Evolutionary conservation across 2,797 vertebrate genomes (phyloP).

Genomic region (Malurus splendens): DNA sequence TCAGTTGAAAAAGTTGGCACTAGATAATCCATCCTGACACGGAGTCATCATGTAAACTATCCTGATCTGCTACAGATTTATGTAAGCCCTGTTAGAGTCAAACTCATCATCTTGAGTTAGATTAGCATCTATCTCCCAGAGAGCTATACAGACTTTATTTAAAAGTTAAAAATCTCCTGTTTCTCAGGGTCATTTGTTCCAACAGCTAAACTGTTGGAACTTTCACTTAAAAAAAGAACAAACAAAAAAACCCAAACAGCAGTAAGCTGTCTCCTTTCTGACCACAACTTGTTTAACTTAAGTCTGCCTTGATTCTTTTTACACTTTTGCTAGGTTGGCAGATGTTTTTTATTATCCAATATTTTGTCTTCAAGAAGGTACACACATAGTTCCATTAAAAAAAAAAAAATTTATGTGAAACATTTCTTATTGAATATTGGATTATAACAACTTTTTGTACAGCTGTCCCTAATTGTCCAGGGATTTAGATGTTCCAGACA

Average conservation of each 20-base stretch:
- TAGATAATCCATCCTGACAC: not conserved
- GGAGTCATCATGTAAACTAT: not conserved
- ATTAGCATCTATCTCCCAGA: not conserved
- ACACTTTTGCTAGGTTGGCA: not conserved
- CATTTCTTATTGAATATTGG: not conserved
- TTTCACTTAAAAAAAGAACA: not conserved
- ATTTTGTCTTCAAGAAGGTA: not conserved
- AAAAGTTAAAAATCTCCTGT: not conserved
- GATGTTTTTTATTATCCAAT: not conserved
- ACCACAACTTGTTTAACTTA: not conserved
- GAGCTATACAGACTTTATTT: not conserved
- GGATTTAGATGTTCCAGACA: no score
- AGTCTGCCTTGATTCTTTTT: not conserved
- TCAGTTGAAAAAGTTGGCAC: not conserved
- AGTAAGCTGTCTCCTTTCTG: not conserved
- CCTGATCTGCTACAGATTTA: not conserved
- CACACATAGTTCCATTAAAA: no score
- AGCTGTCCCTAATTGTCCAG: rapidly evolving
- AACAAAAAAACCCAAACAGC: not conserved
- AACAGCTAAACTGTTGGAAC: not conserved
- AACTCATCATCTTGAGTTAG: not conserved
- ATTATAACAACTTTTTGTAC: rapidly evolving
- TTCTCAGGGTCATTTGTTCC: not conserved
- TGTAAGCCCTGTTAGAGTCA: not conserved
- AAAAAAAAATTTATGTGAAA: no score